Percentiles rank a stretch among this genome's conserved stretches.
phyloP scores from a whole-genome alignment of 30 jellyfish, hydroid and myxozoan species.

The Turritopsis dohrnii region DNA sequence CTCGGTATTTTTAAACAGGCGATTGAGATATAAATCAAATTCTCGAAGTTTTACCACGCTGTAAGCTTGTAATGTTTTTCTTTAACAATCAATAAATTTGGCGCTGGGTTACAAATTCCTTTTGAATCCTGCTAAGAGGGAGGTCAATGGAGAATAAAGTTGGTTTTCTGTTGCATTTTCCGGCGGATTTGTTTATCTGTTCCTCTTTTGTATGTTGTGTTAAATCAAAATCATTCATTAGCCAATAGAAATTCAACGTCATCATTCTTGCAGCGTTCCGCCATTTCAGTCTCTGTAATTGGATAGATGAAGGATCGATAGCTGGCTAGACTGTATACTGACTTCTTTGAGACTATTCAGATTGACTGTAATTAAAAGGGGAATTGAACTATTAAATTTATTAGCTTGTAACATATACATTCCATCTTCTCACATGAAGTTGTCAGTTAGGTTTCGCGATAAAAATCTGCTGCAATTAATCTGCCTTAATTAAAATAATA shows the following conservation, averaged over 20 bases:
- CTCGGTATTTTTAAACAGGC: no score
- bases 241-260: not conserved
- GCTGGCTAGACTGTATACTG: not conserved
- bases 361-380: not conserved
- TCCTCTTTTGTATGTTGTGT: not conserved
- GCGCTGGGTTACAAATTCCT: not conserved
- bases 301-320: not conserved
- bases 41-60: no score
- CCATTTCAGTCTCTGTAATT: not conserved
- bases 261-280: no score
- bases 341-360: not conserved
- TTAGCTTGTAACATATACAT: not conserved
- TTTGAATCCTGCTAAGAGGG: not conserved
- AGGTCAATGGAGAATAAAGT: not conserved
- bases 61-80: no score
- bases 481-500: not conserved
- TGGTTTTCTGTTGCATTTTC: not conserved
- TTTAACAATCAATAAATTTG: not conserved
- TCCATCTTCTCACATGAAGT: no score
- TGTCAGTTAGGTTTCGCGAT: not conserved
- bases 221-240: not conserved
- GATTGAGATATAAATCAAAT: no score
- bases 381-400: not conserved
- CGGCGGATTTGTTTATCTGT: not conserved
- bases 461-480: not conserved